These are phyloP conservation scores for Chrysolina haemoptera DNA, from an alignment of 2,888 invertebrate genomes.

Conservation along the genomic window DNA sequence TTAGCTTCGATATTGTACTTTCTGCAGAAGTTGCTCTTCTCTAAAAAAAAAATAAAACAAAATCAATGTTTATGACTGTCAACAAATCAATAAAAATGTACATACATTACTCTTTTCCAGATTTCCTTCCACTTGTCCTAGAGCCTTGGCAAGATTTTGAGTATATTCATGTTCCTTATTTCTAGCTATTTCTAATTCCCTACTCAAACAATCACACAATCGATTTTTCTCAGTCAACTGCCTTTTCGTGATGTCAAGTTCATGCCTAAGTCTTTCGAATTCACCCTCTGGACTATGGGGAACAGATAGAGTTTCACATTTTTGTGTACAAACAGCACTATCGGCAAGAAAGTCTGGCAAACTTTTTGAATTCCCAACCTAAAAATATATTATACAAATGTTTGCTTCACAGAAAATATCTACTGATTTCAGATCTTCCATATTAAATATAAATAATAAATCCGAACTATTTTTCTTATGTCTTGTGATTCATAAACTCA, in stretches of 20 bases:
- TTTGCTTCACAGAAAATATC: too few species aligned
- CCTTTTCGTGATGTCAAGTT: conserved; percentile 72
- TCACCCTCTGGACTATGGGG: conserved; percentile 64
- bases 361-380: conserved; percentile 72
- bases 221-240: conserved; percentile 72
- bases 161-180: conserved; percentile 73
- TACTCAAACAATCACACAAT: conserved; percentile 72
- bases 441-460: too few species aligned
- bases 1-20: conserved; percentile 76
- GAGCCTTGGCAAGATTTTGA: conserved; percentile 72
- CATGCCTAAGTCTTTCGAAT: conserved; percentile 72
- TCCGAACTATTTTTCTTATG: too few species aligned
- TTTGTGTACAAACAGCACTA: conserved; percentile 73
- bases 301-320: conserved; percentile 54
- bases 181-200: conserved; percentile 72
- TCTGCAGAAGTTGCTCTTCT: conserved; percentile 76
- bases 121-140: conserved; percentile 75
- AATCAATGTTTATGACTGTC: background rate
- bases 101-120: conserved; percentile 74
- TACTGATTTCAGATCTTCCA: too few species aligned
- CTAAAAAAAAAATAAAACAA: conserved; percentile 67
- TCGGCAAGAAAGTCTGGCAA: conserved; percentile 82
- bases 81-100: background rate
- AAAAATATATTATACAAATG: conserved; percentile 38
- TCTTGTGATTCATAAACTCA: too few species aligned